These are phyloP conservation scores for Apolygus lucorum DNA, from an alignment of 1,140 invertebrate genomes.

Conservation along the genomic window DNA sequence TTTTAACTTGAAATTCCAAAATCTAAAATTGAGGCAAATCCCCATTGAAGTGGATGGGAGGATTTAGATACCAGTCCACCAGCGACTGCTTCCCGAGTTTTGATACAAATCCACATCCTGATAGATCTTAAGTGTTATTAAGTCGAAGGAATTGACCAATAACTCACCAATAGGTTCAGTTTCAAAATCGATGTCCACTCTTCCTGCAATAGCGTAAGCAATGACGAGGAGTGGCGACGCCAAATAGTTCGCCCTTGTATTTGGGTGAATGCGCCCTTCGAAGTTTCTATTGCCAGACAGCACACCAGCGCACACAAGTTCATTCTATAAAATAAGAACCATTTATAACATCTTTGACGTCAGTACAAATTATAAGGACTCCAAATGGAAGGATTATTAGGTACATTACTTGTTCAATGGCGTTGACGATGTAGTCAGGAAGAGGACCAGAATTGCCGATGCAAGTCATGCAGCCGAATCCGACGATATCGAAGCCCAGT, in stretches of 20 bases:
- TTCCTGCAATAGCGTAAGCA: constrained; percentile 91
- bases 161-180: constrained; percentile 68
- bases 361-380: constrained; percentile 25
- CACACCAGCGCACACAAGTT: constrained; percentile 88
- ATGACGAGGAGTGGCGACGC: constrained; percentile 92
- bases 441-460: constrained; percentile 96
- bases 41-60: too few species aligned
- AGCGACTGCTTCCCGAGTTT: too few species aligned
- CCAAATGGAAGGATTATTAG: neutral
- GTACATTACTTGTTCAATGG: constrained; percentile 75
- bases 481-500: constrained; percentile 87
- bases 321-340: constrained; percentile 48
- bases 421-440: constrained; percentile 79
- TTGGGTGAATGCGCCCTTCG: constrained; percentile 93
- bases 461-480: constrained; percentile 98
- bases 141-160: constrained; percentile 15
- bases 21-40: too few species aligned
- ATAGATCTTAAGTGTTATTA: too few species aligned
- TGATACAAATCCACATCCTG: too few species aligned
- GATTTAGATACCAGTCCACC: too few species aligned
- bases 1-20: too few species aligned
- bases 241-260: constrained; percentile 92
- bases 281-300: constrained; percentile 96
- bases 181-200: constrained; percentile 91
- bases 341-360: too few species aligned